Base-by-base conservation (phyloP, 2,797 vertebrate genomes). In the Falco cherrug region DNA sequence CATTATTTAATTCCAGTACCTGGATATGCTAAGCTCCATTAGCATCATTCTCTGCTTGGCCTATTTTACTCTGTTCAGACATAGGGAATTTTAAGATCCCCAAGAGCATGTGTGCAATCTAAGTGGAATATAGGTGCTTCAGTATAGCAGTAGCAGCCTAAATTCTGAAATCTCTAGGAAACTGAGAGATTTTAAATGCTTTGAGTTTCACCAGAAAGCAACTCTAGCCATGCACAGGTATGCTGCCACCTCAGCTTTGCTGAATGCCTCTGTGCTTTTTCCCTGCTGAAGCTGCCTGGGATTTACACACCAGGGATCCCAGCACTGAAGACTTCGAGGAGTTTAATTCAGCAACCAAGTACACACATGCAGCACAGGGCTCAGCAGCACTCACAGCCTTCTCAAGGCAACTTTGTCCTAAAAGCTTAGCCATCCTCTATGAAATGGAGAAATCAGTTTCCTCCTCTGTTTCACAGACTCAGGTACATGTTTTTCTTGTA, bases 1-100 rank as follows among this genome's bases (percentile, higher is more conserved):
- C 89, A 87, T 91, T 80, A 91, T 86, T 91, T 71, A 67, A 79
- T 86, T 91, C 31, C 25, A 37, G 53, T 57, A 86, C 73, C 68
- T 71, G 77, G n/a, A 71, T 89, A 47, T 67, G 85, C 37, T 83
- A 71, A 93, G 9, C 25, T 70, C 41, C 37, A 57, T 91, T 63
- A 91, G 31, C 89, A 83, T 89, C 68, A 86, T 83, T 70, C 63
- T 75, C 53, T 79, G 51, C 81, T 86, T 86, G 81, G 73, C 73
- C 73, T 89, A 6, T 89, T 86, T 91, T 24, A 70, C 43, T 67
- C 53, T 71, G 11, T 39, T 86, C 85, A 61, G 89, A 67, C 63
- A 39, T 0, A 22, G 12, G 5, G 26, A 51, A 84, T 65, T 89
- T 37, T 82, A 54, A 80, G 84, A 77, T 80, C 50, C 14, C 48